Percentiles rank a stretch among this genome's conserved stretches.
Conservation (phyloP, 2,888 invertebrate genomes). For the Eurytoma adleriae region DNA sequence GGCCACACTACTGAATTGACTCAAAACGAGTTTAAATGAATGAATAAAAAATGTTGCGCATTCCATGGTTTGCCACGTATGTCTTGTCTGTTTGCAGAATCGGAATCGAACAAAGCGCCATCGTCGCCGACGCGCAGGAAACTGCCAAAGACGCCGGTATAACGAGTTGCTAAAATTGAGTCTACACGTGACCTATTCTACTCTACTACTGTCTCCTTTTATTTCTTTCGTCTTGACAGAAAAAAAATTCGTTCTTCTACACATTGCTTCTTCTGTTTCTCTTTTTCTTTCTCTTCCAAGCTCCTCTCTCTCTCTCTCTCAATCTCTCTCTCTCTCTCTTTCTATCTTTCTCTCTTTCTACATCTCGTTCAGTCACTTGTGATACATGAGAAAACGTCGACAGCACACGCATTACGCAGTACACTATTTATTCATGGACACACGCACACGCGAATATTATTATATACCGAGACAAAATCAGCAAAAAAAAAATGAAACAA, state of each 20-base stretch:
- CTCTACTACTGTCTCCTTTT: slow-evolving; percentile 77
- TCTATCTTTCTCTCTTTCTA: slow-evolving; percentile 58
- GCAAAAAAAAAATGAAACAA: neutral
- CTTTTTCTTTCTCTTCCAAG: slow-evolving; percentile 61
- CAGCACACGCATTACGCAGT: neutral
- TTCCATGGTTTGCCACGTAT: slow-evolving; percentile 19
- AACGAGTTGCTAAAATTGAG: slow-evolving; percentile 80
- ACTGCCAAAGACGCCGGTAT: slow-evolving; percentile 98
- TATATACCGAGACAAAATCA: neutral
- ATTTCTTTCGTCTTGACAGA: slow-evolving; percentile 55
- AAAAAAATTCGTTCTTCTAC: slow-evolving; percentile 59
- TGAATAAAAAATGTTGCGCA: neutral
- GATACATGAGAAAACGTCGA: slow-evolving; percentile 5
- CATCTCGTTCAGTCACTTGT: slow-evolving; percentile 36
- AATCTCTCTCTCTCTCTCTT: slow-evolving; percentile 64
- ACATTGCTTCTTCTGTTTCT: slow-evolving; percentile 73
- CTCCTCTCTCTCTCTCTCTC: slow-evolving; percentile 41
- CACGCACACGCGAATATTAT: neutral
- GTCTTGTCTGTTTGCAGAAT: slow-evolving; percentile 81
- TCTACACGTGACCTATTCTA: slow-evolving; percentile 80
- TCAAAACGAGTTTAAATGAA: too few relatives aligned
- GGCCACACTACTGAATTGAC: too few relatives aligned
- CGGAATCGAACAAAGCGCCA: slow-evolving; percentile 91
- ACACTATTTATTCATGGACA: slow-evolving; percentile 4
- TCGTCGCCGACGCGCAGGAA: slow-evolving; percentile 94